Evolutionary conservation across 2,797 vertebrate genomes (phyloP).

Genomic region (Schizothorax lantsangensis): DNA sequence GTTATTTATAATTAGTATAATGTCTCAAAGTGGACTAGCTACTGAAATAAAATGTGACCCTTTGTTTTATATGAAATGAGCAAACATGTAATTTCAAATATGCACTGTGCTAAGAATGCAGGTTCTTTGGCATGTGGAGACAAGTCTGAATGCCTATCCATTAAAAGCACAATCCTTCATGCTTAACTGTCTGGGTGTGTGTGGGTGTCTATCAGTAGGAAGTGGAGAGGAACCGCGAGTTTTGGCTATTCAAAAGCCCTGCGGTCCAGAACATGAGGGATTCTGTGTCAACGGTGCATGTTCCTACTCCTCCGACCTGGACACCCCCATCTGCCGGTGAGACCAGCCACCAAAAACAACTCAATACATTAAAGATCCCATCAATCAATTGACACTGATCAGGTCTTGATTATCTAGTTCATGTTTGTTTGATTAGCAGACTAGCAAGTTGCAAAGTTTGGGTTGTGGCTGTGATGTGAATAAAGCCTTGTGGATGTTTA

Average conservation of each 20-base stretch:
- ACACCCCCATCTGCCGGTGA: conserved; percentile 72
- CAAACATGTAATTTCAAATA: background rate
- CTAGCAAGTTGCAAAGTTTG: background rate
- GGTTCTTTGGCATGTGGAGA: conserved; percentile 57
- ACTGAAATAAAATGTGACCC: background rate
- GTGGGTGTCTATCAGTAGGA: conserved; percentile 57
- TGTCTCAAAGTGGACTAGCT: background rate
- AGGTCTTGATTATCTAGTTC: background rate
- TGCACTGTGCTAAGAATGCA: conserved; percentile 7
- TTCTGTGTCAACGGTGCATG: conserved; percentile 75
- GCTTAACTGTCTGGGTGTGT: background rate
- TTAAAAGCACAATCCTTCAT: conserved; percentile 34
- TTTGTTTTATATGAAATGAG: background rate
- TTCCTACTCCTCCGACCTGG: conserved; percentile 69
- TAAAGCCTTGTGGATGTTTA: conserved; percentile 8
- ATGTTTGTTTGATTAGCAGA: background rate
- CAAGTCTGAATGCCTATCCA: conserved; percentile 59
- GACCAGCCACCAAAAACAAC: background rate
- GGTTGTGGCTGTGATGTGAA: conserved; percentile 12
- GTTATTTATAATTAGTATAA: background rate
- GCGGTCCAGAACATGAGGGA: conserved; percentile 54
- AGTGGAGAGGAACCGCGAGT: conserved; percentile 50
- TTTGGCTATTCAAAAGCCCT: conserved; percentile 57
- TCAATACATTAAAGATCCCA: background rate
- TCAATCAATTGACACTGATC: background rate